A percentile compares a stretch with the other conserved stretches of the same genome.
Conservation (phyloP, 2,888 invertebrate species). For the Operophtera brumata region DNA sequence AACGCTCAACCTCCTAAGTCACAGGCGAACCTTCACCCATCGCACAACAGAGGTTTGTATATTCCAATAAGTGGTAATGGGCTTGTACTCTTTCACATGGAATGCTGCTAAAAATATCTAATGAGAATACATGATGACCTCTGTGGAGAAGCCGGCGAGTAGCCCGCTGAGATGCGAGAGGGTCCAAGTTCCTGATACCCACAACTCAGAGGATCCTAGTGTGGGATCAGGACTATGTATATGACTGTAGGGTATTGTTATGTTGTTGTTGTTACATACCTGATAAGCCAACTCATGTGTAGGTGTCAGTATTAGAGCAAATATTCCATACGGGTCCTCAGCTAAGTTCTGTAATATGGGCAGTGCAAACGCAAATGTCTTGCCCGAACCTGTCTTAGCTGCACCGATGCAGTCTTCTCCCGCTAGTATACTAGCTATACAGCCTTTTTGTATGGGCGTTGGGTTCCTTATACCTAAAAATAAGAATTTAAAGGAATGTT, state of each 20-base stretch:
- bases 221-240: too few relatives aligned
- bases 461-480: conserved; percentile 86
- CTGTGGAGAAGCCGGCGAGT: too few relatives aligned
- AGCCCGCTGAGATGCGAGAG: too few relatives aligned
- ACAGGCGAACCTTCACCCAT: too few relatives aligned
- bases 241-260: neutral
- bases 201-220: too few relatives aligned
- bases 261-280: conserved; percentile 57
- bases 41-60: too few relatives aligned
- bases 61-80: too few relatives aligned
- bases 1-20: too few relatives aligned
- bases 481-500: neutral
- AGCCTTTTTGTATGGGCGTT: conserved; percentile 90
- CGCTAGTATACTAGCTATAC: conserved; percentile 87
- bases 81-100: too few relatives aligned
- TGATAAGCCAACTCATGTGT: conserved; percentile 96
- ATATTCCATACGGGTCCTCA: conserved; percentile 97
- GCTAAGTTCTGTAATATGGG: conserved; percentile 95
- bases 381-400: conserved; percentile 98
- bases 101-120: too few relatives aligned
- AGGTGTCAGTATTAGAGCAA: conserved; percentile 95
- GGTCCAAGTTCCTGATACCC: too few relatives aligned
- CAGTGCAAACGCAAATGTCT: conserved; percentile 98
- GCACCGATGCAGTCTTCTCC: conserved; percentile 96
- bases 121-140: too few relatives aligned